These are phyloP conservation scores for Campoletis sonorensis DNA, from an alignment of 1,140 invertebrate species.

Conservation along the genomic window DNA sequence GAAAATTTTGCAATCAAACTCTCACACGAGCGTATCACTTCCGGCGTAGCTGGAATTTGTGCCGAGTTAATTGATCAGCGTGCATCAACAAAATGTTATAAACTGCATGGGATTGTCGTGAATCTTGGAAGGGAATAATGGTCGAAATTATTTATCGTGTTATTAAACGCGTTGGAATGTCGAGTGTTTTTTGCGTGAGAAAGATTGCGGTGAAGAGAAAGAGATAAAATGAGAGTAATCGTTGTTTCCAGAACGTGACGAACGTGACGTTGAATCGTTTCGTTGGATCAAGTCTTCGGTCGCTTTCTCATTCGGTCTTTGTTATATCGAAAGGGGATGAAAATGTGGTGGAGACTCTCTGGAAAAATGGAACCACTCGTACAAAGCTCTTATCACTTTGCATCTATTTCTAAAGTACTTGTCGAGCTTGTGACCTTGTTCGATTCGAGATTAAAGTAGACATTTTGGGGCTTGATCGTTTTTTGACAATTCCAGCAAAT, in stretches of 20 bases:
- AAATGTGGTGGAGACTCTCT: background rate
- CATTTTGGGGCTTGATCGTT: too few species aligned
- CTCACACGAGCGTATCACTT: too few species aligned
- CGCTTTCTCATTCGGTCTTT: background rate
- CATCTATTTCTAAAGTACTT: background rate
- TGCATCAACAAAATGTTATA: background rate
- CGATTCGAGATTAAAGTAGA: too few species aligned
- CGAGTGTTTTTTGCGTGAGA: background rate
- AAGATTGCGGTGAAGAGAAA: background rate
- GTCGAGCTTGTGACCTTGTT: background rate
- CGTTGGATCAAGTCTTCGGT: slow-evolving; percentile 49
- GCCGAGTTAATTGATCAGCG: slow-evolving; percentile 8
- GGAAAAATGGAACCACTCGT: background rate
- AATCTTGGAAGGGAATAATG: background rate
- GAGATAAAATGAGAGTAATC: background rate
- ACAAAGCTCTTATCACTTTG: background rate
- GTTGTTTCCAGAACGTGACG: slow-evolving; percentile 52
- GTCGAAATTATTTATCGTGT: background rate
- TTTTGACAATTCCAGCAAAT: too few species aligned
- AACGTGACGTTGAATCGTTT: slow-evolving; percentile 50
- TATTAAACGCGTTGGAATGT: background rate
- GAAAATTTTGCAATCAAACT: slow-evolving; percentile 15
- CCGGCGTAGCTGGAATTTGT: background rate
- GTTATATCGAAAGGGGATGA: background rate
- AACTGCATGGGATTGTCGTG: background rate